phyloP scores from a whole-genome alignment of 64 coral and sea anemone species.

The Astreopora myriophthalma region DNA sequence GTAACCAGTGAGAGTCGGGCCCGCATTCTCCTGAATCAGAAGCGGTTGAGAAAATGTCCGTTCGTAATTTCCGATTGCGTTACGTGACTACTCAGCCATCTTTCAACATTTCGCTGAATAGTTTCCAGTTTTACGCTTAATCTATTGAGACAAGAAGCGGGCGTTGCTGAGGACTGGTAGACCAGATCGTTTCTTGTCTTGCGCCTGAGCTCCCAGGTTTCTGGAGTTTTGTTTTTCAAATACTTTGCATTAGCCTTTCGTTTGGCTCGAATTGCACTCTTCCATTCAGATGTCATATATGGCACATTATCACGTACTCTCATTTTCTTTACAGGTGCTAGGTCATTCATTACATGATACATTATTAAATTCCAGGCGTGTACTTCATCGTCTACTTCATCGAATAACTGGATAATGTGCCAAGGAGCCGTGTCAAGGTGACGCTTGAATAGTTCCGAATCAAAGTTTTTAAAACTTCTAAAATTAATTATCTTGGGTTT shows the following conservation, averaged over 20 bases:
- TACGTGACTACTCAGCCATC: too few species aligned
- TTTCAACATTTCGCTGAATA: too few species aligned
- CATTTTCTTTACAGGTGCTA: slow-evolving; percentile 47
- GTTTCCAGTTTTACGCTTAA: too few species aligned
- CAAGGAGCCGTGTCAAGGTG: background rate
- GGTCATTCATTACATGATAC: background rate
- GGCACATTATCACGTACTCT: slow-evolving; percentile 45
- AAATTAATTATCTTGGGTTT: slow-evolving; percentile 46
- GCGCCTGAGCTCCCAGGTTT: slow-evolving; percentile 32
- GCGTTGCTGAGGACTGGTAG: too few species aligned
- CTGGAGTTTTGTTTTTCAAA: background rate
- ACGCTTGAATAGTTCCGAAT: background rate
- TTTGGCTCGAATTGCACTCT: slow-evolving; percentile 53
- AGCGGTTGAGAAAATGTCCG: too few species aligned
- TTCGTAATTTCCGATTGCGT: too few species aligned
- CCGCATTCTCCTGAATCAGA: too few species aligned
- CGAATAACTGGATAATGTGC: background rate
- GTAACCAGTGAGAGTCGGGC: too few species aligned
- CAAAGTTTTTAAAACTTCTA: slow-evolving; percentile 55
- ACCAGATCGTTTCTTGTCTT: background rate
- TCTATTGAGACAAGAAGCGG: too few species aligned
- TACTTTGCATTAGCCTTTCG: slow-evolving; percentile 63
- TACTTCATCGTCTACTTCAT: background rate
- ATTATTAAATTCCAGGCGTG: slow-evolving; percentile 27
- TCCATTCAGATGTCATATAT: slow-evolving; percentile 62